Evolutionary conservation across 2,888 invertebrate genomes (phyloP).

Genomic region (Proisotoma minuta): DNA sequence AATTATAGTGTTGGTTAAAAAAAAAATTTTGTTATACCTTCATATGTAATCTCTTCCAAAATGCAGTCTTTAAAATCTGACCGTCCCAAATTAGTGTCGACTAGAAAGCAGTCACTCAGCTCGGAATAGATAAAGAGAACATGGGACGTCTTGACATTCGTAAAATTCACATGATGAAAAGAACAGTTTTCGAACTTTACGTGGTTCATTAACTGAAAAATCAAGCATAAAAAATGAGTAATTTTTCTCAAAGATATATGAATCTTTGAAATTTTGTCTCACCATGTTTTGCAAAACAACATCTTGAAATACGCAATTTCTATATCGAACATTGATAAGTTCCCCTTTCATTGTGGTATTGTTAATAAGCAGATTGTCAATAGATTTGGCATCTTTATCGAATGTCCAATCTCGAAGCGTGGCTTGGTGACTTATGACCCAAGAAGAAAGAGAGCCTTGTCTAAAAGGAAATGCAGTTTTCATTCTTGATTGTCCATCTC

Average conservation of each 20-base stretch:
- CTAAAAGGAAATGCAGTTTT: conserved; percentile 10
- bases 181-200: conserved; percentile 67
- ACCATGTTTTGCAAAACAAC: conserved; percentile 16
- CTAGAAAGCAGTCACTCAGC: conserved; percentile 43
- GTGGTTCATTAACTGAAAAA: conserved; percentile 57
- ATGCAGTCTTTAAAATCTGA: conserved; percentile 42
- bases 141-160: conserved; percentile 61
- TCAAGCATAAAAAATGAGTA: neutral
- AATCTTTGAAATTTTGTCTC: neutral
- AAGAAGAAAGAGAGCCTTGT: conserved; percentile 41
- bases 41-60: conserved; percentile 44
- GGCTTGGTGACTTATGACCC: conserved; percentile 45
- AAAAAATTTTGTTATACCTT: conserved; percentile 25
- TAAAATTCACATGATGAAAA: conserved; percentile 64
- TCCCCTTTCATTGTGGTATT: conserved; percentile 36
- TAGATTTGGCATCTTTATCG: conserved; percentile 42
- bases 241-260: neutral
- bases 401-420: conserved; percentile 45
- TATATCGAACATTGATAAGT: conserved; percentile 42
- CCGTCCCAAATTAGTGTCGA: conserved; percentile 43
- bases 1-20: neutral
- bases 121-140: conserved; percentile 45
- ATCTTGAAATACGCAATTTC: conserved; percentile 38
- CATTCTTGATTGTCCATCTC: too few relatives aligned
- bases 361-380: conserved; percentile 26